These are phyloP conservation scores for Drosophila austrosaltans DNA, from an alignment of 2,888 invertebrate genomes.

Conservation along the genomic window DNA sequence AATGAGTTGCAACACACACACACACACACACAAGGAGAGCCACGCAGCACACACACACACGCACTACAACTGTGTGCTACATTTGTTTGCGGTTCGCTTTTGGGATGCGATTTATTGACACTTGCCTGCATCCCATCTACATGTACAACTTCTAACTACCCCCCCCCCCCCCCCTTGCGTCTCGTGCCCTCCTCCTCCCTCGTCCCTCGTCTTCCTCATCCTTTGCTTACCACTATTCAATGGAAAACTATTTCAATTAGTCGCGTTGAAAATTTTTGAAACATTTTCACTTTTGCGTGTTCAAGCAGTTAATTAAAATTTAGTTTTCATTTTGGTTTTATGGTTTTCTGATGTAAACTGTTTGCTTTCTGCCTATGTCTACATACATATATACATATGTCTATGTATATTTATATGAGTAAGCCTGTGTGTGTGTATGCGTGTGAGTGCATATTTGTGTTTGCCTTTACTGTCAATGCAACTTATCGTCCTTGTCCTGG, in stretches of 20 bases:
- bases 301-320: slow-evolving; percentile 71
- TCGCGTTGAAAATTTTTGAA: slow-evolving; percentile 23
- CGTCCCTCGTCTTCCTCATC: background rate
- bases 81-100: slow-evolving; percentile 31
- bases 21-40: slow-evolving; percentile 23
- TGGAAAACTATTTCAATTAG: slow-evolving; percentile 50
- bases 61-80: slow-evolving; percentile 4
- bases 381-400: slow-evolving; percentile 10
- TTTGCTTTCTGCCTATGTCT: slow-evolving; percentile 15
- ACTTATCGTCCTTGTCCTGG: slow-evolving; percentile 29
- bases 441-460: slow-evolving; percentile 23
- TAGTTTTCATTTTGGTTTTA: slow-evolving; percentile 63
- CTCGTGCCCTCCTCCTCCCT: background rate
- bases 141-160: background rate
- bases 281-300: slow-evolving; percentile 34
- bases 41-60: background rate
- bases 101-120: slow-evolving; percentile 36
- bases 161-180: background rate
- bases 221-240: background rate
- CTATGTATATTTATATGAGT: slow-evolving; percentile 18
- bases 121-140: background rate
- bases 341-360: slow-evolving; percentile 34
- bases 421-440: background rate
- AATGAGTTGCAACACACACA: slow-evolving; percentile 25
- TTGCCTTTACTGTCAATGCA: slow-evolving; percentile 48